Percentiles rank a stretch among this genome's conserved stretches.
phyloP scores from a whole-genome alignment of 2,113 vertebrate genomes.

The Pica pica region DNA sequence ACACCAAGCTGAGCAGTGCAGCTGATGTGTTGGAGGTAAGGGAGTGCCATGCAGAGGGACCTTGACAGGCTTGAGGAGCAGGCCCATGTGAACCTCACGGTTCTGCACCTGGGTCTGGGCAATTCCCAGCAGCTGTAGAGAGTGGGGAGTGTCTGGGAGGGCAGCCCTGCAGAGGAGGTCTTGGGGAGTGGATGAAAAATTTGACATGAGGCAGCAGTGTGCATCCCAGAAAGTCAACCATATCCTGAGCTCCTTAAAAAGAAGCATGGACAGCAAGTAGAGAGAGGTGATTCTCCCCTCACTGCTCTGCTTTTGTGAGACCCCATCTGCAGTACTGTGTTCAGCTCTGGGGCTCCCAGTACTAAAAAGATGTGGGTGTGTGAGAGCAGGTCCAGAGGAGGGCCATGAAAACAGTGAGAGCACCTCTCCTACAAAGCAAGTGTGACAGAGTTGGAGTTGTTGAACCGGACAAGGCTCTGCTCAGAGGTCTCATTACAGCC shows the following conservation, averaged over 20 bases:
- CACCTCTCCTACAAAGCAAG: accelerated
- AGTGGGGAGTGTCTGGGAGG: not conserved
- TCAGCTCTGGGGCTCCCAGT: not conserved
- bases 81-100: accelerated
- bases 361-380: not conserved
- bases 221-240: accelerated
- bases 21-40: not conserved
- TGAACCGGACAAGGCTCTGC: not conserved
- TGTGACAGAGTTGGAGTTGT: not conserved
- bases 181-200: not conserved
- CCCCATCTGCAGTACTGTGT: not conserved
- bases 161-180: not conserved
- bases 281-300: not conserved
- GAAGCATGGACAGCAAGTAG: accelerated
- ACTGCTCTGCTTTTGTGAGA: not conserved
- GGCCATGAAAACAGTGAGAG: not conserved
- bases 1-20: not conserved
- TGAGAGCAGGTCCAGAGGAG: not conserved
- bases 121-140: accelerated
- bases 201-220: not conserved
- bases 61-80: not conserved
- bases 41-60: not conserved
- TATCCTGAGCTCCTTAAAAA: not conserved
- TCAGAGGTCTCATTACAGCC: not conserved
- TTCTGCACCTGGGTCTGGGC: accelerated